A percentile compares a stretch with the other conserved stretches of the same genome.
Conservation (phyloP, 2,888 invertebrate genomes). For the Conistra vaccinii region DNA sequence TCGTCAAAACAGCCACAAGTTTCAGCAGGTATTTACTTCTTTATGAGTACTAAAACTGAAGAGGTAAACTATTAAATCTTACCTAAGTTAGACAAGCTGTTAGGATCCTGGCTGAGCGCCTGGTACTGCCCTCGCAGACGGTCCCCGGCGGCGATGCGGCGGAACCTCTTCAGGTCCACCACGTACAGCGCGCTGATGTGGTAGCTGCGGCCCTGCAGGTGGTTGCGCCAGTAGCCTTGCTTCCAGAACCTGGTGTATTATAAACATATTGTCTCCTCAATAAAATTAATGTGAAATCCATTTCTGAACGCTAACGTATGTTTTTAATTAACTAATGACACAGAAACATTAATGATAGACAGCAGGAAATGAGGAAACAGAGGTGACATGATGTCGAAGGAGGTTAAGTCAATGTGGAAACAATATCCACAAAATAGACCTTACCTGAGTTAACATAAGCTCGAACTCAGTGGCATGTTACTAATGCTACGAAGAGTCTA, state of each 20-base stretch:
- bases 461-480: not conserved
- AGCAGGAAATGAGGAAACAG: not conserved
- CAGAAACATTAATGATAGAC: not conserved
- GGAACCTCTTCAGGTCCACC: constrained; percentile 98
- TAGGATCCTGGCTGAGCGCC: constrained; percentile 99
- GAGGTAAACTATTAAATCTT: not conserved
- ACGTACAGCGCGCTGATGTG: constrained; percentile 99
- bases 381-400: not conserved
- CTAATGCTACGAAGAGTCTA: not conserved
- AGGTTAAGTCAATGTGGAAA: not conserved
- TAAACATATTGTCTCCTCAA: not conserved
- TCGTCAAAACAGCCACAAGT: too few relatives aligned
- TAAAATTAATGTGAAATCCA: not conserved
- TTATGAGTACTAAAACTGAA: not conserved
- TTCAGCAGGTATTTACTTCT: not conserved
- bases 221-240: constrained; percentile 99
- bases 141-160: constrained; percentile 99
- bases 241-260: constrained; percentile 96
- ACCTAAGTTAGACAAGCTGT: constrained; percentile 98
- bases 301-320: not conserved
- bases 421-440: not conserved
- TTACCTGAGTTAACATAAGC: not conserved
- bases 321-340: not conserved
- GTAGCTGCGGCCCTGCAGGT: constrained; percentile 97
- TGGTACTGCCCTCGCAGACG: constrained; percentile 99